Conservation (phyloP, 2,888 invertebrate species). For the Cantharis rufa region DNA sequence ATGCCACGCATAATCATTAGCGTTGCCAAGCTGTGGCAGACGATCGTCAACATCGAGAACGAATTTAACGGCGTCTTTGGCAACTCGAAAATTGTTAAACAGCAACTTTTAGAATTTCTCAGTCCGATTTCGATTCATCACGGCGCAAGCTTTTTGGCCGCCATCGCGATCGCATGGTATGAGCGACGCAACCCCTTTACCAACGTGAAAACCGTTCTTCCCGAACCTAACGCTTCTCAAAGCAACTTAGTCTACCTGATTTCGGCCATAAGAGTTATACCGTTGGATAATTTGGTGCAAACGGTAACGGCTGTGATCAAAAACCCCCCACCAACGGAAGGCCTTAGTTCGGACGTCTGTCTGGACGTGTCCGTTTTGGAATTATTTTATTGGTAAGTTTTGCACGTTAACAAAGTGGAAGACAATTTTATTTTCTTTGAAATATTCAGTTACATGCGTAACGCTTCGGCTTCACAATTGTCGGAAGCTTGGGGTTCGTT, state of each 20-base stretch:
- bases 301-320: constrained; percentile 82
- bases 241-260: constrained; percentile 78
- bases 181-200: constrained; percentile 63
- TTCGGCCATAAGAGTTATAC: constrained; percentile 80
- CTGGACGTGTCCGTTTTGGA: constrained; percentile 83
- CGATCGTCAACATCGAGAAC: constrained; percentile 56
- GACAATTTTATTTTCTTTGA: background rate
- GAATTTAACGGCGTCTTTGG: constrained; percentile 63
- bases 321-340: constrained; percentile 69
- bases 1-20: constrained; percentile 81
- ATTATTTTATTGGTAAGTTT: constrained; percentile 69
- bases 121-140: constrained; percentile 85
- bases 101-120: constrained; percentile 78
- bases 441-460: constrained; percentile 62
- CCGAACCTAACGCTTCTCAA: constrained; percentile 71
- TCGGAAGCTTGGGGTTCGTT: constrained; percentile 80
- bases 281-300: constrained; percentile 81
- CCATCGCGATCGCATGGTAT: constrained; percentile 86
- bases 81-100: constrained; percentile 70
- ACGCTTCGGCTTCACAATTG: constrained; percentile 70
- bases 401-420: background rate
- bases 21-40: constrained; percentile 79
- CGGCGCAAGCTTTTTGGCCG: constrained; percentile 77
- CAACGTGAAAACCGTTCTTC: constrained; percentile 59
- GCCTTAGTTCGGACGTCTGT: constrained; percentile 63